phyloP scores from a whole-genome alignment of 2,113 vertebrate species.

The Entelurus aequoreus region DNA sequence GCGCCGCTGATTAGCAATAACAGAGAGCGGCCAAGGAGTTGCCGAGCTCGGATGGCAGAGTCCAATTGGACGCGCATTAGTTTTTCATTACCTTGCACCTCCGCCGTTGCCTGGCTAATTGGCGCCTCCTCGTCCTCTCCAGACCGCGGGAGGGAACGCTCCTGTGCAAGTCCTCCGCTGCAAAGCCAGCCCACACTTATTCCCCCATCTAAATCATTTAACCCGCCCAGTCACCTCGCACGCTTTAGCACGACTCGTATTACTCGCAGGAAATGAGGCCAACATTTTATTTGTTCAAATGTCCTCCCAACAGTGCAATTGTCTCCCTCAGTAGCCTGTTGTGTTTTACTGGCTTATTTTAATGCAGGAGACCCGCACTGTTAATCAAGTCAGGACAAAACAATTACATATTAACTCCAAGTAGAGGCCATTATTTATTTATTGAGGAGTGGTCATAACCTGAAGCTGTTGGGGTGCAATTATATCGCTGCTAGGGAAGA shows the following conservation, averaged over 20 bases:
- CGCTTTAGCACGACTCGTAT: too few species aligned
- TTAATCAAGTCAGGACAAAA: not conserved
- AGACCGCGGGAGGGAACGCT: too few species aligned
- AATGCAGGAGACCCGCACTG: not conserved
- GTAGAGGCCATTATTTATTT: conserved; percentile 2
- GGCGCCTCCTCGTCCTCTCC: not conserved
- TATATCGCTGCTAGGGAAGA: not conserved
- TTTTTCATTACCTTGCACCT: not conserved
- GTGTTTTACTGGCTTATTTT: not conserved
- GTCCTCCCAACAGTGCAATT: too few species aligned
- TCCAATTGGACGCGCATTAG: not conserved
- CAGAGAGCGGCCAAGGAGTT: not conserved
- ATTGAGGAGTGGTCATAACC: not conserved
- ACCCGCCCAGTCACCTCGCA: too few species aligned
- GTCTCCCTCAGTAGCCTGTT: not conserved
- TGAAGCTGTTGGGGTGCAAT: not conserved
- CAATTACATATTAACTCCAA: conserved; percentile 1
- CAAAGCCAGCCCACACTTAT: too few species aligned
- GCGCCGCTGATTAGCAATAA: conserved; percentile 7
- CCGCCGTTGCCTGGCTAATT: not conserved
- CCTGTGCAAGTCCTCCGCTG: too few species aligned
- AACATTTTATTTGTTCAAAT: too few species aligned
- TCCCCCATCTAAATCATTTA: too few species aligned
- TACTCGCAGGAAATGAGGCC: not conserved
- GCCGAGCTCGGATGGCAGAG: not conserved